Conservation (phyloP, 2,888 invertebrate genomes). For the Physocephala rufipes region DNA sequence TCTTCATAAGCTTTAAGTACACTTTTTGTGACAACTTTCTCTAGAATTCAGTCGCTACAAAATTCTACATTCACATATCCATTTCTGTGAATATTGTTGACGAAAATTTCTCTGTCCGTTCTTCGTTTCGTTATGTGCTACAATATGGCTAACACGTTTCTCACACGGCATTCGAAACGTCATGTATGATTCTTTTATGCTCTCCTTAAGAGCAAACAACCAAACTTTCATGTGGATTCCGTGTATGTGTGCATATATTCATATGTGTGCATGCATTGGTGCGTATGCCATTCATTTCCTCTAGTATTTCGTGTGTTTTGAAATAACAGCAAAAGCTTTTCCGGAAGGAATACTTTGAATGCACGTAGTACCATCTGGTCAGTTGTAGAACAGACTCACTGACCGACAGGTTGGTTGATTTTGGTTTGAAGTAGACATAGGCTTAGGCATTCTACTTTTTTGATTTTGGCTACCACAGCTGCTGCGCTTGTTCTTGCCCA, state of each 20-base stretch:
- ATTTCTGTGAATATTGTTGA: no score
- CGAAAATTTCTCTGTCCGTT: no score
- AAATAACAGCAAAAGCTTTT: conserved; percentile 23
- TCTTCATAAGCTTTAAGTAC: no score
- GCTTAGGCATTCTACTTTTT: background rate
- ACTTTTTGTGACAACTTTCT: no score
- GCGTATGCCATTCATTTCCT: background rate
- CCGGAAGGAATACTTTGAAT: conserved; percentile 30
- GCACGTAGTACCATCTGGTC: background rate
- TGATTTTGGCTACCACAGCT: conserved; percentile 14
- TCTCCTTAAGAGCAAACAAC: no score
- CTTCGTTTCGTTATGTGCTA: no score
- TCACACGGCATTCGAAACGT: no score
- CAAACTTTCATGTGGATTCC: background rate
- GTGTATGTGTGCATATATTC: background rate
- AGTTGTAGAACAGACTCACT: background rate
- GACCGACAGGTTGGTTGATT: background rate
- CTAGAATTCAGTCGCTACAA: no score
- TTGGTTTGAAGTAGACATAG: no score
- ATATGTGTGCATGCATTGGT: background rate
- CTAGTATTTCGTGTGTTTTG: conserved; percentile 15
- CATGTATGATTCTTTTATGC: background rate
- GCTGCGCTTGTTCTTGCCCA: background rate
- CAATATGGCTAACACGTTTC: no score
- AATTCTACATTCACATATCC: no score